Conservation (phyloP, 1,140 invertebrate species). For the Parasteatoda tepidariorum region DNA sequence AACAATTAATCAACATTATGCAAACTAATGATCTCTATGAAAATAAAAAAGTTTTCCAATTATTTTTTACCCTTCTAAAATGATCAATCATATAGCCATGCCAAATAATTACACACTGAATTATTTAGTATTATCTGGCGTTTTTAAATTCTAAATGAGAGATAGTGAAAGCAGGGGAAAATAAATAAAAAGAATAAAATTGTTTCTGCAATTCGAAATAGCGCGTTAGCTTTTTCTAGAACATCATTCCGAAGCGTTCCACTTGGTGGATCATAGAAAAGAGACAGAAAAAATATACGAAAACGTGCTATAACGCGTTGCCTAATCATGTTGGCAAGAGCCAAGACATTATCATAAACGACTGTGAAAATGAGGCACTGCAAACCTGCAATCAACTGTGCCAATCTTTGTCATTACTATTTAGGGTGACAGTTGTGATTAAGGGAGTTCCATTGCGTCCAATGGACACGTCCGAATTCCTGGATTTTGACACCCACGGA, state of each 20-base stretch:
- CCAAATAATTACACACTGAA: too few relatives aligned
- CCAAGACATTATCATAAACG: slow-evolving; percentile 46
- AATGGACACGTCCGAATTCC: slow-evolving; percentile 10
- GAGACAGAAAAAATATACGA: background rate
- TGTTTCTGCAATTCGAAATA: background rate
- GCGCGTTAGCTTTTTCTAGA: background rate
- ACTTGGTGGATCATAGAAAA: slow-evolving; percentile 21
- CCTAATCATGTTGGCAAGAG: slow-evolving; percentile 52
- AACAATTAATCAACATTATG: too few relatives aligned
- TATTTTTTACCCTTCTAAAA: too few relatives aligned
- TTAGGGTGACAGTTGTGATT: slow-evolving; percentile 54
- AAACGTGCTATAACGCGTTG: slow-evolving; percentile 8
- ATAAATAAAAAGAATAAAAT: background rate
- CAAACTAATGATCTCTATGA: too few relatives aligned
- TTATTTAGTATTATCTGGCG: background rate
- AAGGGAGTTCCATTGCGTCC: slow-evolving; percentile 23
- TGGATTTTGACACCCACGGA: slow-evolving; percentile 15
- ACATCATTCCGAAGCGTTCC: slow-evolving; percentile 5
- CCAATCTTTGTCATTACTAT: slow-evolving; percentile 54
- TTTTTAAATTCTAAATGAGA: slow-evolving; percentile 16
- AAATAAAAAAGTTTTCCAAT: too few relatives aligned
- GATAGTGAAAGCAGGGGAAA: background rate
- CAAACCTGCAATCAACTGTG: slow-evolving; percentile 40
- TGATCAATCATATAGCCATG: too few relatives aligned
- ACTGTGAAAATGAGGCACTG: slow-evolving; percentile 41